phyloP scores from a whole-genome alignment of 1,140 invertebrate genomes.

The Pachypsylla venusta region DNA sequence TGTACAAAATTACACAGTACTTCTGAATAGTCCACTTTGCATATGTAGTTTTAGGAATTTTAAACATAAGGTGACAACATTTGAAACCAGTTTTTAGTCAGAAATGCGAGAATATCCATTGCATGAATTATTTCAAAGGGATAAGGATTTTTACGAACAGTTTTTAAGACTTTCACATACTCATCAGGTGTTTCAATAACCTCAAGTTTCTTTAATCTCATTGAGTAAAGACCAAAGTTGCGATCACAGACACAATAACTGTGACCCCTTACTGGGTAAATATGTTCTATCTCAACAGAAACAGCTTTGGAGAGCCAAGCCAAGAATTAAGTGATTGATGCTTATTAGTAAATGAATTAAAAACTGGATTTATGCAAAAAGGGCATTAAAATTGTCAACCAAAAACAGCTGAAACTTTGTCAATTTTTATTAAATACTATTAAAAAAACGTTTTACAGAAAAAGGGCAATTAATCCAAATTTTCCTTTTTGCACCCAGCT shows the following conservation, averaged over 20 bases:
- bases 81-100: slow-evolving; percentile 4
- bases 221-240: slow-evolving; percentile 23
- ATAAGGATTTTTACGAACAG: not conserved
- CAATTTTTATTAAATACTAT: too few species aligned
- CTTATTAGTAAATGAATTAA: too few species aligned
- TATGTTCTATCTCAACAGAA: not conserved
- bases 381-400: too few species aligned
- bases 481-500: too few species aligned
- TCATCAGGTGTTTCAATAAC: slow-evolving; percentile 21
- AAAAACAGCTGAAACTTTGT: too few species aligned
- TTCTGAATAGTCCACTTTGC: slow-evolving; percentile 11
- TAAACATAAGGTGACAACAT: slow-evolving; percentile 11
- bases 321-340: too few species aligned
- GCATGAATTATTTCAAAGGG: slow-evolving; percentile 13
- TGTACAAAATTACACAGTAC: too few species aligned
- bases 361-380: too few species aligned
- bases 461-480: too few species aligned
- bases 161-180: slow-evolving; percentile 20
- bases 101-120: slow-evolving; percentile 8
- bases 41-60: slow-evolving; percentile 9
- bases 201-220: slow-evolving; percentile 20
- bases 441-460: too few species aligned
- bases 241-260: slow-evolving; percentile 22
- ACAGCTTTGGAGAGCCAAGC: not conserved
- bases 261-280: slow-evolving; percentile 19